A percentile compares a stretch with the other conserved stretches of the same genome.
Conservation (phyloP, 2,888 invertebrate genomes). For the Idaea straminata region DNA sequence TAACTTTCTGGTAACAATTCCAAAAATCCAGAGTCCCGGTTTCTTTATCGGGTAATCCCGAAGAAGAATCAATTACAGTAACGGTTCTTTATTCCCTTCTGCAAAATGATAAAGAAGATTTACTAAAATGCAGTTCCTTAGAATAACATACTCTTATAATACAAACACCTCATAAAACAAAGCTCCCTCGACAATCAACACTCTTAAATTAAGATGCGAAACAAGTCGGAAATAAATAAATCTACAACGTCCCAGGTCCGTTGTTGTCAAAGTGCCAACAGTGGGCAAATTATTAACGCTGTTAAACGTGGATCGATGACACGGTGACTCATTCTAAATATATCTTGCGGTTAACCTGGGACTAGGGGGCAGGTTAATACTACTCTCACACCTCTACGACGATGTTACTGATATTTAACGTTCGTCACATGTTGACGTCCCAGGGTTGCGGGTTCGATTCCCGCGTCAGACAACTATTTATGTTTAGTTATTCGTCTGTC, state of each 20-base stretch:
- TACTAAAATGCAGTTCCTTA: background rate
- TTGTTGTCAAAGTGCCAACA: constrained; percentile 46
- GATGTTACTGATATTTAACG: too few relatives aligned
- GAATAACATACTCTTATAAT: background rate
- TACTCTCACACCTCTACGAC: background rate
- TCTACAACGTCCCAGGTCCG: constrained; percentile 42
- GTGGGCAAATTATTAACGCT: constrained; percentile 36
- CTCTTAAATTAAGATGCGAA: constrained; percentile 8
- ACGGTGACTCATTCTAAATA: constrained; percentile 3
- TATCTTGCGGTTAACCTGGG: background rate
- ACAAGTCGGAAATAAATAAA: constrained; percentile 48
- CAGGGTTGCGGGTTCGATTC: too few relatives aligned
- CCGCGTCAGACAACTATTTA: too few relatives aligned
- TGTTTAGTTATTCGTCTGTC: too few relatives aligned
- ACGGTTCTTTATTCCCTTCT: too few relatives aligned
- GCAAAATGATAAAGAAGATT: too few relatives aligned
- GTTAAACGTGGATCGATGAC: constrained; percentile 29
- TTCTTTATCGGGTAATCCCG: too few relatives aligned
- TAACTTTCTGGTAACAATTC: too few relatives aligned
- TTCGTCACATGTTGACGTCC: too few relatives aligned
- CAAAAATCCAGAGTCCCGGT: too few relatives aligned
- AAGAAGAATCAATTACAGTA: too few relatives aligned
- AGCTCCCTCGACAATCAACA: constrained; percentile 4
- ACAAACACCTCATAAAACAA: background rate
- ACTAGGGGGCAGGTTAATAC: background rate